These are phyloP conservation scores for Montipora foliosa DNA, from an alignment of 64 coral and sea anemone species.

Conservation along the genomic window DNA sequence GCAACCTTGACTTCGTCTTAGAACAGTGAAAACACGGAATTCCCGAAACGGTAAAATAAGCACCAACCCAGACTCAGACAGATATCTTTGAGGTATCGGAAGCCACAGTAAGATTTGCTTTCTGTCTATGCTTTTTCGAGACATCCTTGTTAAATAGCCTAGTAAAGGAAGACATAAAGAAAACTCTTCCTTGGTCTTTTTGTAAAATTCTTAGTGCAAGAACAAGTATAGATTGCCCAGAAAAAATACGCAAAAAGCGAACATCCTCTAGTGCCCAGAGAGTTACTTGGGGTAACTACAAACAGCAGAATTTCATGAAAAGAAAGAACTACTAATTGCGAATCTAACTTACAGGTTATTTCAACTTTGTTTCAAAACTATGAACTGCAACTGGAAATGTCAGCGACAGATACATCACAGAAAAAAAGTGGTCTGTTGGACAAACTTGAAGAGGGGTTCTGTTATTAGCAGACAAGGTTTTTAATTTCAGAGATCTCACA, in stretches of 20 bases:
- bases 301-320: constrained; percentile 56
- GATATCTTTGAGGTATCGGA: constrained; percentile 66
- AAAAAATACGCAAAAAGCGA: constrained; percentile 12
- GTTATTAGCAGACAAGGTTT: constrained; percentile 68
- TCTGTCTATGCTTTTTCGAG: constrained; percentile 49
- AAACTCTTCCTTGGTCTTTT: constrained; percentile 53
- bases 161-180: constrained; percentile 34
- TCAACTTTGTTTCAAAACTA: constrained; percentile 66
- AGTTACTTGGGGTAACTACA: constrained; percentile 27
- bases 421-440: constrained; percentile 55
- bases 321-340: neutral
- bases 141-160: constrained; percentile 60
- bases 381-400: constrained; percentile 40
- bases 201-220: constrained; percentile 39
- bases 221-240: constrained; percentile 23
- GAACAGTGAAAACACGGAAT: too few relatives aligned
- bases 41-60: too few relatives aligned
- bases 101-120: constrained; percentile 69
- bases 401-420: constrained; percentile 65
- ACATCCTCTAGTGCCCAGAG: constrained; percentile 27
- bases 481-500: constrained; percentile 38
- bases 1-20: too few relatives aligned
- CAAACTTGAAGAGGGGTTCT: constrained; percentile 51
- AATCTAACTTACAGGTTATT: constrained; percentile 64
- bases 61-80: constrained; percentile 49